phyloP scores from a whole-genome alignment of 2,797 vertebrate genomes.

The Prionace glauca region DNA sequence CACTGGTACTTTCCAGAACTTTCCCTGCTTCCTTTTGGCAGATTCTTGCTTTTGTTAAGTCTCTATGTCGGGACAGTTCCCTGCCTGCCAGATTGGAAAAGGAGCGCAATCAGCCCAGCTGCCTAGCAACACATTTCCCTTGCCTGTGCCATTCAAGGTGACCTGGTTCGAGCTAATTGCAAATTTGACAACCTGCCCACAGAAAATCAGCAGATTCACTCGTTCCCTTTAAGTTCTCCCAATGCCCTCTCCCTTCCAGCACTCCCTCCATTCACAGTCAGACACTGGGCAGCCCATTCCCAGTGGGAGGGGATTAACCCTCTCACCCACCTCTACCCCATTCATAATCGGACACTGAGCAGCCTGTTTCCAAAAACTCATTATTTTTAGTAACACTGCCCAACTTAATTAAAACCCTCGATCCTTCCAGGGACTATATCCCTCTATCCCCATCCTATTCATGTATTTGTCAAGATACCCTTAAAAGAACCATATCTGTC shows the following conservation, averaged over 20 bases:
- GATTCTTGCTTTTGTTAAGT: background rate
- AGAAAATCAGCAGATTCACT: background rate
- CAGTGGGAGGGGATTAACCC: background rate
- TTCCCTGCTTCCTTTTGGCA: background rate
- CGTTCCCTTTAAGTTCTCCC: background rate
- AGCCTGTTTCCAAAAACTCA: too few species aligned
- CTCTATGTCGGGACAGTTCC: too few species aligned
- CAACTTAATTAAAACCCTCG: too few species aligned
- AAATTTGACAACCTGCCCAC: background rate
- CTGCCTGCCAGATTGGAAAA: background rate
- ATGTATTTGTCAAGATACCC: too few species aligned
- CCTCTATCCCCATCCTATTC: too few species aligned
- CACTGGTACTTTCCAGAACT: background rate
- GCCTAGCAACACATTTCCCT: background rate
- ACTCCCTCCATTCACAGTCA: background rate
- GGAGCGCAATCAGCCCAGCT: too few species aligned
- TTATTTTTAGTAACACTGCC: too few species aligned
- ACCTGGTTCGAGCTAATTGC: background rate
- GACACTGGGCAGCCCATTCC: background rate
- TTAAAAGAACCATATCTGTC: too few species aligned
- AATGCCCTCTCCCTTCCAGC: too few species aligned
- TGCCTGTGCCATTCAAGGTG: background rate
- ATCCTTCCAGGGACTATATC: too few species aligned
- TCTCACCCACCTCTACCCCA: too few species aligned
- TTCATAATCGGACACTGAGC: background rate